Base-by-base conservation (phyloP, 2,113 vertebrate species). In the Noturus placidus region DNA sequence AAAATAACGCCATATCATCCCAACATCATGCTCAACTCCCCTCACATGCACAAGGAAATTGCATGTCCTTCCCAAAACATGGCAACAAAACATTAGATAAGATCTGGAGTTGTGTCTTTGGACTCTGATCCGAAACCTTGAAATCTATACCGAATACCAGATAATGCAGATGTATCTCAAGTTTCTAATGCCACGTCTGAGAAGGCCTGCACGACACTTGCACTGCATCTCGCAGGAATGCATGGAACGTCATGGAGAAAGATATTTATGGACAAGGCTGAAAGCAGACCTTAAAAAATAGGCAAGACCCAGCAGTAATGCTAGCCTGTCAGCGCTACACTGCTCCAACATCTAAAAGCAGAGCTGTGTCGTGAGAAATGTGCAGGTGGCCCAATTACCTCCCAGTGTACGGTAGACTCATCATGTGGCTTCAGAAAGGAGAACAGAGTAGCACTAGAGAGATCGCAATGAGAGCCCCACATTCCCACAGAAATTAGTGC, bases 401-500 rank as follows among this genome's bases (percentile, higher is more conserved):
- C 59, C 61, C 25, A 50, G 79, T 87, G 79, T 61, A 74, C 79
- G n/a, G 65, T 67, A 35, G 61, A 61, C 72, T 57, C 70, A 50
- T 87, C 57, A 2, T 65, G 63, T 78, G 17, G 38, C 63, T 65
- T 81, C 77, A 54, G 77, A 56, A 42, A 70, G 76, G 35, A 59
- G 38, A 52, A 33, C 50, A 20, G 42, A 19, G 80, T 35, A 46
- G 83, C 77, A 78, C 69, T 19, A 57, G 15, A 57, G 52, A 46
- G 38, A 42, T 72, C 22, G 10, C 50, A 87, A 72, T 57, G 27
- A 83, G 52, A 84, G 86, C 13, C 42, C 19, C 5, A 46, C 25
- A 35, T 88, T 90, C 89, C 83, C 86, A 90, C 79, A 79, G 83
- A 90, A 61, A 88, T 88, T 87, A 86, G 83, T 6, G 74, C 81